Evolutionary conservation across 2,888 invertebrate genomes (phyloP), one percentile per base, ranked within the genome.

Genomic region (Pheosia gnoma): DNA sequence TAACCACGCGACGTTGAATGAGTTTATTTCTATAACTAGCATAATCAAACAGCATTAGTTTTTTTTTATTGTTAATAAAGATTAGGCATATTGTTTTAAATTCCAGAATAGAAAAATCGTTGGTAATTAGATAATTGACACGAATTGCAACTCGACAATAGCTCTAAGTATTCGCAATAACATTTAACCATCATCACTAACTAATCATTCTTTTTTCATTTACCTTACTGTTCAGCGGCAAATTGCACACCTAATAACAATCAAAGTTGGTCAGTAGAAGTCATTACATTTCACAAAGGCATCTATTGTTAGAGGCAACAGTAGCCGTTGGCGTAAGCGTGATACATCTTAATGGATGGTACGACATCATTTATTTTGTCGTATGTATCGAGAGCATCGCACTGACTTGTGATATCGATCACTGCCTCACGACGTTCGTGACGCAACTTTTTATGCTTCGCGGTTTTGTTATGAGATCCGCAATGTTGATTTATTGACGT

Each of bases 341-440:
- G 72, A 75, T 72, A 77, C 72, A 63, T 77, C 76, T 84, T 84
- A 84, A 86, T 86, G 77, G 77, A 75, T 77, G 72, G 73, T 71
- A 71, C 71, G 61, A 73, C 57, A 59, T 61, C 71, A 66, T 79
- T 80, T 75, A 80, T 65, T 72, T 79, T 79, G 78, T 79, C 69
- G 66, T 75, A 67, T 57, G 70, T 77, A 81, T 82, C 75, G 74
- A 79, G 75, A 70, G 71, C 78, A 80, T 80, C 76, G 68, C 71
- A 75, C 83, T 74, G 72, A 72, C 71, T 82, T 79, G 75, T 82
- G 78, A 85, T 87, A 87, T 88, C 84, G 84, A 87, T 86, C 82
- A 81, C 74, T 72, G 76, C 71, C 71, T 72, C 75, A 81, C 81
- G 61, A 38, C 41, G 74, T 74, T 81, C 75, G 74, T 88, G 85